Evolutionary conservation across 1,140 invertebrate species (phyloP).

Genomic region (Orchestia grillus): DNA sequence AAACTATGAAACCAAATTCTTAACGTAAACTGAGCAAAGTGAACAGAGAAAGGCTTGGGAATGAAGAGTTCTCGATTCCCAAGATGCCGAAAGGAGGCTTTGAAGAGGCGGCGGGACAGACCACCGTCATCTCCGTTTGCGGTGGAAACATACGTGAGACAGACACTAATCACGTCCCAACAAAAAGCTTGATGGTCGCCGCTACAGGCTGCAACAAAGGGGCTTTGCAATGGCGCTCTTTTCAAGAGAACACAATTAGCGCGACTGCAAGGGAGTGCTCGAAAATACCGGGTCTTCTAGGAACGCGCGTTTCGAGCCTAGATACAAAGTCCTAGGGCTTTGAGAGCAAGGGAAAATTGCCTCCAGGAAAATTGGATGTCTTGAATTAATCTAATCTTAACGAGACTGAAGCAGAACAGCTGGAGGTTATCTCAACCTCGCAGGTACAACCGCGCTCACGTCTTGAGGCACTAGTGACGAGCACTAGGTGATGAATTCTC

Average conservation of each 20-base stretch:
- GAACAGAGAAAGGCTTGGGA: neutral
- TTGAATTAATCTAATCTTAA: neutral
- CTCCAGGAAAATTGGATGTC: no score
- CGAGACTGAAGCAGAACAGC: neutral
- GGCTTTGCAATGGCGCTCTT: slow-evolving; percentile 23
- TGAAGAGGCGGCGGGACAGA: neutral
- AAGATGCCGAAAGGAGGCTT: neutral
- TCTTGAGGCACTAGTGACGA: neutral
- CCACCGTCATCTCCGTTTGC: slow-evolving; percentile 20
- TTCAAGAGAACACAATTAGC: slow-evolving; percentile 44
- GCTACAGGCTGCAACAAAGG: slow-evolving; percentile 33
- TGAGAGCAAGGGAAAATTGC: neutral
- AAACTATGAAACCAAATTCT: neutral
- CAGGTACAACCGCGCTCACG: neutral
- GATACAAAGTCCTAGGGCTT: neutral
- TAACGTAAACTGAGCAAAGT: neutral
- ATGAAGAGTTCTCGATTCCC: neutral
- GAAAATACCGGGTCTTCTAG: slow-evolving; percentile 3
- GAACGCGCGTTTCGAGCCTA: neutral
- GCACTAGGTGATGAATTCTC: neutral
- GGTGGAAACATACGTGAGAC: slow-evolving; percentile 38
- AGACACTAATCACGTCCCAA: slow-evolving; percentile 54
- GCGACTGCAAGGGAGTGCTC: neutral
- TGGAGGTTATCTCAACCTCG: neutral
- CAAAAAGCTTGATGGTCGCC: neutral